Percentiles rank a stretch among this genome's conserved stretches.
Evolutionary conservation across 2,888 invertebrate species (phyloP).

Genomic region (Cistogaster globosa): DNA sequence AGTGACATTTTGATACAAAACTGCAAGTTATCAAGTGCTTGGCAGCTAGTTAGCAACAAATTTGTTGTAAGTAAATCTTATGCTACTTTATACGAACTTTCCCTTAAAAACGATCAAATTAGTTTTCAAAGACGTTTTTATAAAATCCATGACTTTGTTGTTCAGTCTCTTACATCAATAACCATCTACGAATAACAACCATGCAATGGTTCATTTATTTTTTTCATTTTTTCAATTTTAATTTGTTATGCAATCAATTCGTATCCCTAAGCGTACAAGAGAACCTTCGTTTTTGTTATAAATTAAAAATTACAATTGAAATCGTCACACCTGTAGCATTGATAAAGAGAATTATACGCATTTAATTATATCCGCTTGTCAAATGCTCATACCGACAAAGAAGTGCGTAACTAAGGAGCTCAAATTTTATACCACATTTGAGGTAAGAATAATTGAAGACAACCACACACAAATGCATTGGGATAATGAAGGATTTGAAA

Average conservation of each 20-base stretch:
- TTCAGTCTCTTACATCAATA: too few relatives aligned
- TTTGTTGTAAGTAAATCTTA: too few relatives aligned
- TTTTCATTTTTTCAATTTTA: slow-evolving; percentile 17
- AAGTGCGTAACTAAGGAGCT: slow-evolving; percentile 64
- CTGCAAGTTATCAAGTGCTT: too few relatives aligned
- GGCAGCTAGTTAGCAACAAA: too few relatives aligned
- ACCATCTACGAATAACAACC: too few relatives aligned
- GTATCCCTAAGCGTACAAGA: neutral
- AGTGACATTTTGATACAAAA: too few relatives aligned
- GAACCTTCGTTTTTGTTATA: slow-evolving; percentile 34
- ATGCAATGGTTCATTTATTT: neutral
- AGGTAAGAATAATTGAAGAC: slow-evolving; percentile 33
- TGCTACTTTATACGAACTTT: too few relatives aligned
- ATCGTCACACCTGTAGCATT: slow-evolving; percentile 64
- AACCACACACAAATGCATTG: slow-evolving; percentile 5
- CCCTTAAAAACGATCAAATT: too few relatives aligned
- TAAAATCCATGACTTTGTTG: too few relatives aligned
- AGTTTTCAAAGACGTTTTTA: too few relatives aligned
- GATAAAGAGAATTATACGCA: slow-evolving; percentile 29
- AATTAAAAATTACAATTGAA: slow-evolving; percentile 64
- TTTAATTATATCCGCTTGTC: slow-evolving; percentile 36
- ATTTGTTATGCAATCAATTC: slow-evolving; percentile 24
- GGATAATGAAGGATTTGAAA: slow-evolving; percentile 2
- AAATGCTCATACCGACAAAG: slow-evolving; percentile 53
- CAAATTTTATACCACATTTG: slow-evolving; percentile 47